Conservation (phyloP, 2,113 vertebrate genomes). For the Recurvirostra avosetta region DNA sequence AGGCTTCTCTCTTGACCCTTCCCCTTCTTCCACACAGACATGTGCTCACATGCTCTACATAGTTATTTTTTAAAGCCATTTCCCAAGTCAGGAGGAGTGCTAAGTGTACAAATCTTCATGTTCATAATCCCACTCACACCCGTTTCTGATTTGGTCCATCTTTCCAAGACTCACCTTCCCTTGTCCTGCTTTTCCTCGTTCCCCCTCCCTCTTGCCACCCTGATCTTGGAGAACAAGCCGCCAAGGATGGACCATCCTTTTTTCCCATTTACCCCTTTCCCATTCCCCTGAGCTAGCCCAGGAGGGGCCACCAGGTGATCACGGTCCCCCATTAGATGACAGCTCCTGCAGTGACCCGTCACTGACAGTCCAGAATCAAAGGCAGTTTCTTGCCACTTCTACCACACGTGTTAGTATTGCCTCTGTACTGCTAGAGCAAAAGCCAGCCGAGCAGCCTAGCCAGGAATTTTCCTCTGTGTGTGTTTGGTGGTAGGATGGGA, state of each 20-base stretch:
- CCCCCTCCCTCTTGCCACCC: not conserved
- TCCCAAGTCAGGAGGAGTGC: not conserved
- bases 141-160: not conserved
- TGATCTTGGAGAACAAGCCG: not conserved
- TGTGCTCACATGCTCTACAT: not conserved
- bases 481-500: not conserved
- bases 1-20: conserved; percentile 21
- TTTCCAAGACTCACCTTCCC: not conserved
- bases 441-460: not conserved
- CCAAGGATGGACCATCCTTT: not conserved
- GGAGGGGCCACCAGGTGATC: not conserved
- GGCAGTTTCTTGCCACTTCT: not conserved
- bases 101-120: not conserved
- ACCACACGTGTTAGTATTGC: not conserved
- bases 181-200: not conserved
- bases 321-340: not conserved
- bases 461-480: not conserved
- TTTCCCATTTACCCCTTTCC: not conserved
- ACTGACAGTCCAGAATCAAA: not conserved
- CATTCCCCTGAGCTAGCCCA: not conserved
- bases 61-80: not conserved
- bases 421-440: not conserved
- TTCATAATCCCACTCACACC: not conserved
- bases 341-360: not conserved
- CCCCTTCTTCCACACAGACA: not conserved